A percentile compares a stretch with the other conserved stretches of the same genome.
phyloP scores from a whole-genome alignment of 1,140 invertebrate genomes.

The Solenopsis fugax region DNA sequence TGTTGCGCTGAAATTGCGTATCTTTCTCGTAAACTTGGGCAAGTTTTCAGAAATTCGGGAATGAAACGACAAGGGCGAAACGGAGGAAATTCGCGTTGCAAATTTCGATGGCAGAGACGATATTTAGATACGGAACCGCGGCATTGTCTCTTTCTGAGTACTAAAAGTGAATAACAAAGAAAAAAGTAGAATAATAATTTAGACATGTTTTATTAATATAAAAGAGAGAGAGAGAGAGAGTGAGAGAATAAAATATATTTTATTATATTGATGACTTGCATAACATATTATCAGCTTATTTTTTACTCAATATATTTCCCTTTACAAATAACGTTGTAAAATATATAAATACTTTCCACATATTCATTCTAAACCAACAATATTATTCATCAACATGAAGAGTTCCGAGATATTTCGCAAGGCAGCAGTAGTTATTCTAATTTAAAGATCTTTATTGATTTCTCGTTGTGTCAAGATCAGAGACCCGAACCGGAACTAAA shows the following conservation, averaged over 20 bases:
- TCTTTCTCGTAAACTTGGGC: constrained; percentile 5
- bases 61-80: not conserved
- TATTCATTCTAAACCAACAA: not conserved
- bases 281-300: not conserved
- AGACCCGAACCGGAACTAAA: too few relatives aligned
- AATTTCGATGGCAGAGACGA: not conserved
- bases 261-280: not conserved
- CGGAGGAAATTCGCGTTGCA: not conserved
- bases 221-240: not conserved
- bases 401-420: not conserved
- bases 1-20: constrained; percentile 2
- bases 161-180: not conserved
- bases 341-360: not conserved
- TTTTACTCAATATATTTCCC: not conserved
- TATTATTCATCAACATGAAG: not conserved
- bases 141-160: not conserved
- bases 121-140: not conserved
- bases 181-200: not conserved
- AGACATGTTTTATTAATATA: not conserved
- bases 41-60: constrained; percentile 16
- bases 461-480: not conserved
- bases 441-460: constrained; percentile 3
- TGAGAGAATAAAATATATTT: not conserved
- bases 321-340: constrained; percentile 19
- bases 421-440: not conserved